Evolutionary conservation across 2,888 invertebrate species (phyloP).

Genomic region (Bellardia bayeri): DNA sequence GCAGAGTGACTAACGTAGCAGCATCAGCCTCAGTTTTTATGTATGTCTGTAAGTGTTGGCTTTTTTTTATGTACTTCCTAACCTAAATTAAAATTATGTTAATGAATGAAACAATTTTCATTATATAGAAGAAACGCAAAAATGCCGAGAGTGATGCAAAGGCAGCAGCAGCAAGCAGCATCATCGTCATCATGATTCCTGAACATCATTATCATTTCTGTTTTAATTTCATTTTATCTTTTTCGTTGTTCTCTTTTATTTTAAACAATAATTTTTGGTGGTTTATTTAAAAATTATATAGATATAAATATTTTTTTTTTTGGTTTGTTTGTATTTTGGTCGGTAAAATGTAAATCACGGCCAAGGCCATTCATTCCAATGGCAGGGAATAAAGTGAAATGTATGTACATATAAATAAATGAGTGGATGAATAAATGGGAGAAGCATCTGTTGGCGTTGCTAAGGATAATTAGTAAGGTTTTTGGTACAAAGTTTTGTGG

Average conservation of each 20-base stretch:
- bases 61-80: conserved; percentile 77
- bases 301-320: background rate
- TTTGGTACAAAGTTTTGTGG: conserved; percentile 4
- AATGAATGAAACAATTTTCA: conserved; percentile 76
- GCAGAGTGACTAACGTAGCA: conserved; percentile 13
- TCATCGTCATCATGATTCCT: background rate
- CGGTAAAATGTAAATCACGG: conserved; percentile 69
- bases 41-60: conserved; percentile 50
- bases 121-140: conserved; percentile 21
- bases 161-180: conserved; percentile 26
- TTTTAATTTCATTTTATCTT: conserved; percentile 68
- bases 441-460: conserved; percentile 55
- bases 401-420: conserved; percentile 31
- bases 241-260: conserved; percentile 48
- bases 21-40: conserved; percentile 16
- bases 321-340: conserved; percentile 47
- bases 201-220: conserved; percentile 62
- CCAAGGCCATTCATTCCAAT: conserved; percentile 69
- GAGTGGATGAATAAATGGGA: conserved; percentile 48
- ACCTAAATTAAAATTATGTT: conserved; percentile 83
- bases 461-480: conserved; percentile 68
- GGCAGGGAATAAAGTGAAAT: conserved; percentile 46
- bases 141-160: conserved; percentile 38
- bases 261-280: conserved; percentile 67
- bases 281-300: conserved; percentile 62